Conservation (phyloP, 2,113 vertebrate species). For the Manacus vitellinus region DNA sequence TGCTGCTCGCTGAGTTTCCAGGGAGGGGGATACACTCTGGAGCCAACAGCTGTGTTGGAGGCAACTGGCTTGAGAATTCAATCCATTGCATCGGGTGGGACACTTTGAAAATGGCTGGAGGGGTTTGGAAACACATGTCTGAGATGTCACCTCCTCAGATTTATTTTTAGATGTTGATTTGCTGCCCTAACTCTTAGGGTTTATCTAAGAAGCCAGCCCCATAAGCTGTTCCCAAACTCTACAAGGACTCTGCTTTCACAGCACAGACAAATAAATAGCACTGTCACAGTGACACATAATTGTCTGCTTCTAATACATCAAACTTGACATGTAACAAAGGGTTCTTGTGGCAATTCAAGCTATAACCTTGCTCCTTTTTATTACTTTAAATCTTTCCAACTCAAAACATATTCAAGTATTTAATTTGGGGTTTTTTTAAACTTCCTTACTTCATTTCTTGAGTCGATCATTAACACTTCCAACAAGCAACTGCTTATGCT, state of each 20-base stretch:
- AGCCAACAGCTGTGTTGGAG: not conserved
- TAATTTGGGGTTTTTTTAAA: not conserved
- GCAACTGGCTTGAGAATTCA: not conserved
- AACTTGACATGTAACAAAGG: not conserved
- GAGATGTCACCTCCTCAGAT: not conserved
- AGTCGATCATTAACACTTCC: not conserved
- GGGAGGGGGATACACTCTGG: not conserved
- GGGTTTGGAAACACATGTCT: not conserved
- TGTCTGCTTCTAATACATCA: not conserved
- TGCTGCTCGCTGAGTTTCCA: not conserved
- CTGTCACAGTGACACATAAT: accelerated
- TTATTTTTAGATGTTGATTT: not conserved
- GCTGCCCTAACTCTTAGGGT: not conserved
- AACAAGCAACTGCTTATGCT: not conserved
- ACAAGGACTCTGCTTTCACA: not conserved
- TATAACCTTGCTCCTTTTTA: not conserved
- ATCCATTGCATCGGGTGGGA: accelerated
- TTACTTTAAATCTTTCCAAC: not conserved
- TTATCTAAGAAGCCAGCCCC: not conserved
- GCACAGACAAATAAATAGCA: not conserved
- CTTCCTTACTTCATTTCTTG: not conserved
- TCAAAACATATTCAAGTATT: not conserved
- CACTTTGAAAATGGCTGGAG: not conserved
- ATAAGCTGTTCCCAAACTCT: not conserved
- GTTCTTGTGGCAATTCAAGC: not conserved